Conservation (phyloP, 2,888 invertebrate genomes). For the Neelides folsomi region DNA sequence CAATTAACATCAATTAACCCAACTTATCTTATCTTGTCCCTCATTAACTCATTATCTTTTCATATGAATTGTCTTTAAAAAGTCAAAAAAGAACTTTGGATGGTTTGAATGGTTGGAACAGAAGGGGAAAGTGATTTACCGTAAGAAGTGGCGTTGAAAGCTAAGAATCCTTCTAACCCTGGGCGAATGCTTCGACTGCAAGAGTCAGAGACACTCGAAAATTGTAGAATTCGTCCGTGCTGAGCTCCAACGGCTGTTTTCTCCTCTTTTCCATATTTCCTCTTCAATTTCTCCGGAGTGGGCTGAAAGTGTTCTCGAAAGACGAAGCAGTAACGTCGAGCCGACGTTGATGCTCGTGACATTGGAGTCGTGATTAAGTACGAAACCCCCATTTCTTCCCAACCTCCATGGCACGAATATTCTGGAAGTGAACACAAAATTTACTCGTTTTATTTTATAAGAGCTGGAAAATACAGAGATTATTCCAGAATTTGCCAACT, state of each 20-base stretch:
- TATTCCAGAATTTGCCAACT: too few species aligned
- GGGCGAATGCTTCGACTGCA: conserved; percentile 48
- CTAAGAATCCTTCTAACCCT: conserved; percentile 46
- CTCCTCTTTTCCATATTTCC: not conserved
- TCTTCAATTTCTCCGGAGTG: conserved; percentile 14
- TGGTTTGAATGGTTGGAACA: too few species aligned
- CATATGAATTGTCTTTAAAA: too few species aligned
- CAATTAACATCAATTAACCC: too few species aligned
- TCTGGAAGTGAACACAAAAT: conserved; percentile 43
- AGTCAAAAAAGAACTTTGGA: too few species aligned
- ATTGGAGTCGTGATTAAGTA: conserved; percentile 69
- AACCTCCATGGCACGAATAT: conserved; percentile 77
- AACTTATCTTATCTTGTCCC: too few species aligned
- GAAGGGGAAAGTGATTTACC: conserved; percentile 41
- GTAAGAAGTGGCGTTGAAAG: conserved; percentile 56
- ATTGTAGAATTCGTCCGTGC: conserved; percentile 40
- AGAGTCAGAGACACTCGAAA: conserved; percentile 51
- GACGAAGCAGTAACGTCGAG: conserved; percentile 61
- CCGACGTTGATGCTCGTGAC: conserved; percentile 51
- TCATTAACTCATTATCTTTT: too few species aligned
- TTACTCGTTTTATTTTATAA: not conserved
- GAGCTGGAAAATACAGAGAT: too few species aligned
- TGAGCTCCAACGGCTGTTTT: conserved; percentile 17
- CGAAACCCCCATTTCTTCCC: conserved; percentile 74
- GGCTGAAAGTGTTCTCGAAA: conserved; percentile 45